Percentiles rank a stretch among this genome's conserved stretches.
phyloP scores from a whole-genome alignment of 2,888 invertebrate species.

The Eristalis arbustorum region DNA sequence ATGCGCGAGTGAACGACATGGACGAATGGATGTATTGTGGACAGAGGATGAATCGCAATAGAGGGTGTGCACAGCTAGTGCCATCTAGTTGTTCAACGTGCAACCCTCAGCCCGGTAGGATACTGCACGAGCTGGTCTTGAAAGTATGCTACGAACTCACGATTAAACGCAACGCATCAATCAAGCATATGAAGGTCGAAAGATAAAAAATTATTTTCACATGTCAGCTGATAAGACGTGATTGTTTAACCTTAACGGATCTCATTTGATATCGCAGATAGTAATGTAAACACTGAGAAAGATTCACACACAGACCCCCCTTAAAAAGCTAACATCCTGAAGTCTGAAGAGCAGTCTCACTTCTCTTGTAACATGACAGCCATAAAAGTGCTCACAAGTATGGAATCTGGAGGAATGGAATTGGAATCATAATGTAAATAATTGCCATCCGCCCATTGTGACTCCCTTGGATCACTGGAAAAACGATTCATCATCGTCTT shows the following conservation, averaged over 20 bases:
- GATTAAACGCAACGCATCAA: not conserved
- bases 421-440: conserved; percentile 11
- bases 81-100: not conserved
- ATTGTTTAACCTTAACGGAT: not conserved
- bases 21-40: not conserved
- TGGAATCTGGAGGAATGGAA: conserved; percentile 25
- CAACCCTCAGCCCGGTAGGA: not conserved
- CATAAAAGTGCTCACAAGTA: conserved; percentile 15
- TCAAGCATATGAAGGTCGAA: not conserved
- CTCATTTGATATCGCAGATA: not conserved
- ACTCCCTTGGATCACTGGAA: not conserved
- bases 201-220: not conserved
- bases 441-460: conserved; percentile 1
- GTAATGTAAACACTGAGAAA: too few relatives aligned
- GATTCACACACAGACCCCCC: not conserved
- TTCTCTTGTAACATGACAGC: not conserved
- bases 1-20: not conserved
- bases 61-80: not conserved
- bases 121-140: not conserved
- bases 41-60: not conserved
- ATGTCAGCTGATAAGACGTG: not conserved
- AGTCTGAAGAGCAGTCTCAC: not conserved
- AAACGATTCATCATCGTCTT: conserved; percentile 5
- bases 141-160: not conserved
- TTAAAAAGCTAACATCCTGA: not conserved